Conservation (phyloP, 2,888 invertebrate species). For the Philonicus albiceps region DNA sequence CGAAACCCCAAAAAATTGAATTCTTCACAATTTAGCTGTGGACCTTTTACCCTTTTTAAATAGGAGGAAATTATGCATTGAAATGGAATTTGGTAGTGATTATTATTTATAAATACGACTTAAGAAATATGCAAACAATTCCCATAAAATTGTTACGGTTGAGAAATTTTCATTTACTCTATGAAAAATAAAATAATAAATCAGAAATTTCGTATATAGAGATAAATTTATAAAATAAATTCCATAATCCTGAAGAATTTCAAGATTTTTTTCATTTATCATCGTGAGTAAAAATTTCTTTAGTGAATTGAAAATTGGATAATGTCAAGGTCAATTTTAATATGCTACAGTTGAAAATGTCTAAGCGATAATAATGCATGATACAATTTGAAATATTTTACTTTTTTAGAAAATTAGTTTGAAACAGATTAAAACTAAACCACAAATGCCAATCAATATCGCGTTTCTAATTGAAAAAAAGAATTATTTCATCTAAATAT, state of each 20-base stretch:
- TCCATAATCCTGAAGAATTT: too few species aligned
- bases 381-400: too few species aligned
- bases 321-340: too few species aligned
- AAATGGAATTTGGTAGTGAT: background rate
- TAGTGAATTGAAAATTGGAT: too few species aligned
- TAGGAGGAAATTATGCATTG: background rate
- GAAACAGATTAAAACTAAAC: too few species aligned
- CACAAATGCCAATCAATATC: too few species aligned
- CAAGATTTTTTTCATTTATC: too few species aligned
- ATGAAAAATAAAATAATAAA: background rate
- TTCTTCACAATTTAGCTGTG: background rate
- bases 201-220: background rate
- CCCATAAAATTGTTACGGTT: background rate
- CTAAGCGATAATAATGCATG: too few species aligned
- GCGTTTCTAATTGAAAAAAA: too few species aligned
- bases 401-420: background rate
- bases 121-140: background rate
- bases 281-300: too few species aligned
- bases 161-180: background rate
- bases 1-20: background rate
- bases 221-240: too few species aligned
- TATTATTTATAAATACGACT: background rate
- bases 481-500: background rate
- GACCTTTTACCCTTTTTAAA: background rate
- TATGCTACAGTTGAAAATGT: too few species aligned